Evolutionary conservation across 2,797 vertebrate genomes (phyloP), one percentile per base, ranked within the genome.

Genomic region (Sternarchorhynchus goeldii): DNA sequence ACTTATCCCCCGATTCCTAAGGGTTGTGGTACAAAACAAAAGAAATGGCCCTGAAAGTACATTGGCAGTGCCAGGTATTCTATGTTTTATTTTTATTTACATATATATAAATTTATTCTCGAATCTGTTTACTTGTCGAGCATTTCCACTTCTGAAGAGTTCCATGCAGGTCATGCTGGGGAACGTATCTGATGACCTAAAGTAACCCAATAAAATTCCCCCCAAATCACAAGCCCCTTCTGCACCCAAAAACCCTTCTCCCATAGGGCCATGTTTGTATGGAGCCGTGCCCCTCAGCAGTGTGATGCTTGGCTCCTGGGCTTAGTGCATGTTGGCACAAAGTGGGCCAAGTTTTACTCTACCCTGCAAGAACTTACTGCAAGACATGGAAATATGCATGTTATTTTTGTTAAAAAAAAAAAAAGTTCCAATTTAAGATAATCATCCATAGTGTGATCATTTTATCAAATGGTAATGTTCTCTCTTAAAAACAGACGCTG

Each of bases 241-340:
- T 31, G 17, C 25, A 64, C 18, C 53, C 39, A 66, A 66, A 56
- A 60, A 10, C 21, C 63, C 78, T 41, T 75, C 58, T 50, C 68
- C 55, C 80, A 75, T 50, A 57, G 73, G 21, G 36, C 29, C 71
- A 62, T 81, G 59, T 86, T 82, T 82, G 81, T 65, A 62, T 72
- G 60, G 81, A 83, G 80, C 76, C 70, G 84, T 69, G 69, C 56
- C 57, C 32, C 74, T 79, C 75, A 76, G 79, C 56, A 65, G 77
- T 78, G 80, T 77, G 36, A 73, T 80, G 77, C 76, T 85, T 84
- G 85, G 87, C 83, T 45, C 73, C 72, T 45, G 17, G 7, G 53
- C 58, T 73, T 84, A 25, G 81, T 87, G 80, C 84, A 82, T 80
- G 84, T 75, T 87, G 69, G 79, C 73, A 69, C 36, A 59, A 60